Evolutionary conservation across 2,888 invertebrate species (phyloP), one percentile per base, ranked within the genome.

Genomic region (Octonoba sinensis): DNA sequence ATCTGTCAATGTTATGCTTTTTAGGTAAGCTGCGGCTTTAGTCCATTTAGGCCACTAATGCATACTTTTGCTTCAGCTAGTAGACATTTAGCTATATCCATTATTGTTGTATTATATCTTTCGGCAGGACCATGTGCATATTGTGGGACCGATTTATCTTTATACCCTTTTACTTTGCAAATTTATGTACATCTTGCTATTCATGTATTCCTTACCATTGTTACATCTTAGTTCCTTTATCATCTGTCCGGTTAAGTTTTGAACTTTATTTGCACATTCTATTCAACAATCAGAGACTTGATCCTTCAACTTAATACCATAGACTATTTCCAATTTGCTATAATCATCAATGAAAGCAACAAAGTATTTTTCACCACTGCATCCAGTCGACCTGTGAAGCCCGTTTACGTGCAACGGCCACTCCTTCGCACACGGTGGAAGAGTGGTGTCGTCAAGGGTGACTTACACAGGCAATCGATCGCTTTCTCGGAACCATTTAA

Each of bases 341-440:
- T 54, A 54, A 54, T 54, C 54, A 54, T 54, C 16, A 8, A 54
- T 54, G 8, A 54, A 54, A 54, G 4, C 15, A 1, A n/a, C 3
- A 16, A 54, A 54, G 15, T 54, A 54, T 54, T 54, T 54, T 54
- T 54, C 54, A 8, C 54, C 54, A 54, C 15, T 54, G 54, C 54
- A 54, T 54, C 54, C 54, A 54, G 18, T 54, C 1, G 54, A 13
- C 15, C 18, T 54, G 18, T 54, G 54, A 54, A 8, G 54, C 15
- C 54, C 54, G 15, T 54, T 54, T 12, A 54, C 54, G 15, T 36
- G n/a, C n/a, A n/a, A n/a, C n/a, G n/a, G n/a, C n/a, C n/a, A n/a
- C n/a, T n/a, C n/a, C n/a, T n/a, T n/a, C n/a, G n/a, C n/a, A n/a
- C n/a, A n/a, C n/a, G n/a, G n/a, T n/a, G n/a, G n/a, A n/a, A n/a